Conservation (phyloP, 2,113 vertebrate genomes). For the Egretta garzetta region DNA sequence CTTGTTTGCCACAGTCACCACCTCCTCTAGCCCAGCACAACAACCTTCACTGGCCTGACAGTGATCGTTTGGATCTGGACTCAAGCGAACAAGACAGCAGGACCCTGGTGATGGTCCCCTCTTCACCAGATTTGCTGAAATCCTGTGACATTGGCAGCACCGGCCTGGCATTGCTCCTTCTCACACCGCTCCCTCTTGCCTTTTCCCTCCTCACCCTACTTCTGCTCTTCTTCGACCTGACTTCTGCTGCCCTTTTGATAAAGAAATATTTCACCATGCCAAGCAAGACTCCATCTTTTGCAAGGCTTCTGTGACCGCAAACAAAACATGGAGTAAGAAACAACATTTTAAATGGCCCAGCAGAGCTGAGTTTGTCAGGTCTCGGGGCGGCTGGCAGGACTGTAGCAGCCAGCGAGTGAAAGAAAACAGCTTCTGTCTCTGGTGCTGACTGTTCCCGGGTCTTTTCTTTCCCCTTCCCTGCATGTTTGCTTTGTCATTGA, state of each 20-base stretch:
- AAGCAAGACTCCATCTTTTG: not conserved
- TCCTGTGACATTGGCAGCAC: not conserved
- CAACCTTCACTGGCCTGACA: not conserved
- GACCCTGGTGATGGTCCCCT: not conserved
- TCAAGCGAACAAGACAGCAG: not conserved
- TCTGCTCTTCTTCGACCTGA: not conserved
- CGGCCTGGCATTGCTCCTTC: not conserved
- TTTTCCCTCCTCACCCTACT: not conserved
- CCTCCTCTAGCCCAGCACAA: not conserved
- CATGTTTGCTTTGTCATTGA: not conserved
- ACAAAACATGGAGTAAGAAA: not conserved
- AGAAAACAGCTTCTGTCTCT: conserved; percentile 16
- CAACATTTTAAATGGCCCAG: not conserved
- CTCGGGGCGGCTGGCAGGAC: not conserved
- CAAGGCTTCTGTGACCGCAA: not conserved
- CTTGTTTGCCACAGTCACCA: not conserved
- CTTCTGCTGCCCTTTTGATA: not conserved
- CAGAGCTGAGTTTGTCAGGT: not conserved
- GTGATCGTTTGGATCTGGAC: not conserved
- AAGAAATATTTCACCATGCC: not conserved
- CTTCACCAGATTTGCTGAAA: not conserved
- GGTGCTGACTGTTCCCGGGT: not conserved
- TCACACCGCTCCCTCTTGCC: not conserved
- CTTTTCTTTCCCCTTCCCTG: not conserved
- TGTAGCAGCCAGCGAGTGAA: accelerated